Evolutionary conservation across 2,888 invertebrate species (phyloP), one percentile per base, ranked within the genome.

Genomic region (Coelinius sp.): DNA sequence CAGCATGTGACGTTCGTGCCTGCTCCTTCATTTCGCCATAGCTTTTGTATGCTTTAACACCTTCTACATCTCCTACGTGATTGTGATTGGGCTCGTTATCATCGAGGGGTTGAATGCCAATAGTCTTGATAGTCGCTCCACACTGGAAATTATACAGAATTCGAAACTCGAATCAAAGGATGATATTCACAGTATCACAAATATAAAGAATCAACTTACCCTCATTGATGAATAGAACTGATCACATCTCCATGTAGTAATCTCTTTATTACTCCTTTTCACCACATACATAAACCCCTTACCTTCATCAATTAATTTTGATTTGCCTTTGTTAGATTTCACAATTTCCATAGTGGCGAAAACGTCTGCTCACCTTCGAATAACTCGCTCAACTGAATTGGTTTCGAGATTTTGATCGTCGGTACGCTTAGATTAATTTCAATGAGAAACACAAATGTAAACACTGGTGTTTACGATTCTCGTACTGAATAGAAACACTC

Each of bases 11-110:
- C 12, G 25, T 10, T 7, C 12, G 10, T 8, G 49, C 66, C 22
- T n/a, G 14, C 6, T 46, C 22, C 46, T 66, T 66, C 66, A 66
- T 66, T 6, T 5, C 24, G 4, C 2, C 44, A 20, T 66, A 66
- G 14, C 22, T 17, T 49, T 27, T 46, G 10, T 1, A 2, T 1
- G n/a, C 49, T 1, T 27, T 44, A 8, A 66, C 44, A 2, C 44
- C 1, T 25, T 24, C 52, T 10, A 31, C 12, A 49, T 66, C 66
- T 14, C 31, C 46, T 22, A 35, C n/a, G 10, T 49, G 66, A 49
- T 27, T 49, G n/a, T 66, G 66, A 6, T 3, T n/a, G 2, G 53
- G 25, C 25, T 4, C 25, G 2, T 25, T 12, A 25, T 25, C 27
- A 27, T n/a, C 25, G 25, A 27, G 1, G 3, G 53, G 53, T 4